Percentiles rank a stretch among this genome's conserved stretches.
Evolutionary conservation across 1,140 invertebrate genomes (phyloP).

Genomic region (Drosophila persimilis): DNA sequence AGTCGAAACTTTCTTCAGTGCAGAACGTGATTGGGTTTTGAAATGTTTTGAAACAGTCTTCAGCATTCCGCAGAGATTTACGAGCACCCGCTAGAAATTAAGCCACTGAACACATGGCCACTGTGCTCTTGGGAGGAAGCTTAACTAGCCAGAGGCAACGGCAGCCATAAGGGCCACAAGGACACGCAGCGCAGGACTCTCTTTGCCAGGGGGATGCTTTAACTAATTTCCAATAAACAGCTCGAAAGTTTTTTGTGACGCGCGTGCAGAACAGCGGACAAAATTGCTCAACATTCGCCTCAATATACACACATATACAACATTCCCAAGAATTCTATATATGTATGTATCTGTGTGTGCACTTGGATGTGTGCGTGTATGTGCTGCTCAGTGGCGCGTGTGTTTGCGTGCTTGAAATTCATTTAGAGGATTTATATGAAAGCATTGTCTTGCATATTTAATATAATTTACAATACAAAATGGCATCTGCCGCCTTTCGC

Average conservation of each 20-base stretch:
- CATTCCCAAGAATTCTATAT: neutral
- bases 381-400: slow-evolving; percentile 64
- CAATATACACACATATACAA: slow-evolving; percentile 27
- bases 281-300: slow-evolving; percentile 46
- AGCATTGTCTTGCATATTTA: slow-evolving; percentile 79
- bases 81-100: slow-evolving; percentile 59
- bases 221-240: slow-evolving; percentile 77
- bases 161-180: slow-evolving; percentile 2
- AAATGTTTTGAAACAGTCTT: slow-evolving; percentile 52
- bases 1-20: slow-evolving; percentile 51
- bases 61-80: slow-evolving; percentile 62
- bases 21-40: slow-evolving; percentile 59
- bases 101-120: slow-evolving; percentile 49
- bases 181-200: neutral
- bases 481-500: slow-evolving; percentile 28
- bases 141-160: slow-evolving; percentile 36
- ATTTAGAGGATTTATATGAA: slow-evolving; percentile 78
- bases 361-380: slow-evolving; percentile 3
- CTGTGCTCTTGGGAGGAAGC: slow-evolving; percentile 18
- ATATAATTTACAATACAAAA: slow-evolving; percentile 72
- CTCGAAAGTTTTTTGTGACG: slow-evolving; percentile 57
- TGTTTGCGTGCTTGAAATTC: slow-evolving; percentile 80
- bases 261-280: slow-evolving; percentile 51
- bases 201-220: slow-evolving; percentile 38
- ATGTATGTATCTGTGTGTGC: slow-evolving; percentile 16